These are phyloP conservation scores for Xiphophorus maculatus DNA, from an alignment of 2,113 vertebrate species.

Conservation along the genomic window DNA sequence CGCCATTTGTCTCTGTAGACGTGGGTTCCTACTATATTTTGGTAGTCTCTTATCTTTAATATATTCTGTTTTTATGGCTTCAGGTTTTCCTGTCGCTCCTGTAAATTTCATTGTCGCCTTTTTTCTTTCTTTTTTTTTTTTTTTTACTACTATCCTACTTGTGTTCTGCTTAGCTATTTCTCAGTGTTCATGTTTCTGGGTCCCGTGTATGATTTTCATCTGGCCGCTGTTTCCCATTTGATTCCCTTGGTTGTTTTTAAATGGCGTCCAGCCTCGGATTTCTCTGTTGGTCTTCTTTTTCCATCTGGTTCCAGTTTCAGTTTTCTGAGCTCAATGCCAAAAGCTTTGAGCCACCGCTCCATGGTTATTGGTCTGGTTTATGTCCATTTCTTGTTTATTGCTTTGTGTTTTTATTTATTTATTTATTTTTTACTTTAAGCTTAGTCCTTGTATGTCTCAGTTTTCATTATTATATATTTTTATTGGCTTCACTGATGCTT, in stretches of 20 bases:
- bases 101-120: too few relatives aligned
- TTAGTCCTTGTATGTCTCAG: neutral
- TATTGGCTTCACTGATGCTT: neutral
- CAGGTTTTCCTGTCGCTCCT: too few relatives aligned
- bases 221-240: too few relatives aligned
- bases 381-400: neutral
- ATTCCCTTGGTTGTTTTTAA: too few relatives aligned
- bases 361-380: neutral
- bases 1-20: too few relatives aligned
- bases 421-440: neutral
- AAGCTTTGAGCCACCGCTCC: neutral
- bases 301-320: neutral
- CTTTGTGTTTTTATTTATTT: neutral
- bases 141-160: too few relatives aligned
- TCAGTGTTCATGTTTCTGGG: too few relatives aligned
- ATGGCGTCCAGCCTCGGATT: neutral
- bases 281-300: neutral
- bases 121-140: too few relatives aligned
- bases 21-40: too few relatives aligned
- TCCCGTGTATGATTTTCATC: neutral
- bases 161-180: too few relatives aligned
- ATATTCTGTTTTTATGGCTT: too few relatives aligned
- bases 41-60: too few relatives aligned
- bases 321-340: neutral
- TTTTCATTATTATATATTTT: neutral